Evolutionary conservation across 2,888 invertebrate genomes (phyloP), one percentile per base, ranked within the genome.

Genomic region (Heliconius hortense): DNA sequence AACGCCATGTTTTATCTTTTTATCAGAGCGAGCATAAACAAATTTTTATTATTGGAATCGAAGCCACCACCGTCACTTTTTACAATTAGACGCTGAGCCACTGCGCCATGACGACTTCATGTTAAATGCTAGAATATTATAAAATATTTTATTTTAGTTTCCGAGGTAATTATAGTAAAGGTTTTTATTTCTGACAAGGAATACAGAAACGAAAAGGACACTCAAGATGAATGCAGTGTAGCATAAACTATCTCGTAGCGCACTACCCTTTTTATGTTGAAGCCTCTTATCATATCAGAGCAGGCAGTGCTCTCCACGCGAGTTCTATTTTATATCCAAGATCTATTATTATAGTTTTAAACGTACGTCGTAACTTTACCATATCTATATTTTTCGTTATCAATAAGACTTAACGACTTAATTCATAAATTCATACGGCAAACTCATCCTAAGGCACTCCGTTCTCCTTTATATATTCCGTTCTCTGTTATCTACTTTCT

Each of bases 201-300:
- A 53, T 21, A 53, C 53, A 53, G 7, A 53, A 53, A 8, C 48
- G 48, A 53, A 21, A 53, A 53, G 21, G 18, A 53, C 53, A 53
- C 53, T 53, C 1, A 2, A 53, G 53, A 53, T 53, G 53, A 8
- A 18, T 53, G 53, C 53, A 21, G 53, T 53, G 53, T 53, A 53
- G 53, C 28, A 62, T 28, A 18, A 15, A 28, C 28, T 18, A 28
- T 28, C 7, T 18, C 15, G 28, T 28, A 62, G 7, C 62, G 28
- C 15, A 62, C 7, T 62, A 28, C 18, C 26, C 28, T 62, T 28
- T 62, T 28, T 18, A 62, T 62, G 28, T 28, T 62, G 28, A 28
- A 28, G 15, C 62, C 62, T 62, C 62, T 62, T 62, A 62, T 62
- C 5, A 62, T 53, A 21, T 62, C 62, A 28, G 62, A 62, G 15